Evolutionary conservation across 2,888 invertebrate species (phyloP), one percentile per base, ranked within the genome.

Genomic region (Megastigmus dorsalis): DNA sequence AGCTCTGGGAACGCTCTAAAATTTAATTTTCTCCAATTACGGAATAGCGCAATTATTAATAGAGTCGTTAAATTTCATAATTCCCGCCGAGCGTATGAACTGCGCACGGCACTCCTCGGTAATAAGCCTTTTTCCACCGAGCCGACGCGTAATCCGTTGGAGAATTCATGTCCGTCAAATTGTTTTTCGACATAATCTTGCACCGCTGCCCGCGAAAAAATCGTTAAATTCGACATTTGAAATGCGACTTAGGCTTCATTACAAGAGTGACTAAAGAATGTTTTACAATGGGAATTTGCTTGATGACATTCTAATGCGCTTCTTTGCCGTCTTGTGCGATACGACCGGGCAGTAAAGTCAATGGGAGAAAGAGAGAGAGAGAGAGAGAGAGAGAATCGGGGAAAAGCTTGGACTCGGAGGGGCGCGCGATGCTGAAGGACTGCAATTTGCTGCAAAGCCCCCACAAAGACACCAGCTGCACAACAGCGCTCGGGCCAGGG

Each of bases 11-110:
- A 57, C 15, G 54, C 38, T 55, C 54, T 67, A 62, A 73, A 68
- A 68, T 68, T 63, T 74, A 68, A 74, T 69, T 60, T 52, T 52
- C 59, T 18, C 28, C 69, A 69, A 69, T 74, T 68, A 63, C 50
- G 36, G 30, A 55, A 48, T 41, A n/a, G 55, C 48, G 54, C 55
- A 33, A 68, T 68, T 68, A 48, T 63, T 57, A 63, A 74, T 74
- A 63, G 55, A 54, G 72, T 55, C 66, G 48, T 71, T 63, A 36
- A 52, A 41, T 60, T 60, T 30, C 15, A n/a, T 13, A 45, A 48
- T 71, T 70, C 57, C 48, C 54, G n/a, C n/a, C 54, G 54, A n/a
- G 28, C 26, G 23, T 38, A 57, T 68, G 57, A 50, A 38, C 69
- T n/a, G 15, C 50, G 38, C 18, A 30, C n/a, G 45, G 28, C 26